Base-by-base conservation (phyloP, 53 echinoderm and acorn worm species). In the Apostichopus leukothele region DNA sequence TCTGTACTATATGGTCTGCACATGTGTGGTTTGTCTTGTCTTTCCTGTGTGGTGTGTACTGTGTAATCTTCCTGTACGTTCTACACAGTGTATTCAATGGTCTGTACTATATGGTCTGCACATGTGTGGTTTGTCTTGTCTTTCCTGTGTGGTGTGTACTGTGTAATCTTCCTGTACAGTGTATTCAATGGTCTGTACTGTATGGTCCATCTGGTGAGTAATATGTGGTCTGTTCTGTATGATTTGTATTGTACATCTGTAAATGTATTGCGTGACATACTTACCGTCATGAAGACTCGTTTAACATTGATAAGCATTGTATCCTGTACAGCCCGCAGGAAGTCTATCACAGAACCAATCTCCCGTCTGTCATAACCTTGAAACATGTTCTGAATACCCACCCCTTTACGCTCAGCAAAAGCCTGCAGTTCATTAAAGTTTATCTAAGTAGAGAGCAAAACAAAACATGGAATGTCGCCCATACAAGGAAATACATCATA, bases 231-330 rank as follows among this genome's bases (percentile, higher is more conserved):
- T 67, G 68, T 67, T 16, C n/a, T 67, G n/a, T 67, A 67, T 67
- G n/a, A 16, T 16, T n/a, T 67, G 68, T 67, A 67, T n/a, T 67
- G n/a, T 67, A 67, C n/a, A n/a, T 23, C 76, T 10, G 10, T 76
- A 22, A 0, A 23, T 76, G n/a, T 18, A 11, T 4, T 39, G 39
- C 39, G 39, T 39, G 39, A 39, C 39, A 39, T 39, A 59, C 96
- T 67, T 77, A 96, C 96, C 92, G 88, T 89, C 11, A 93, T 67
- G 78, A 92, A 97, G 3, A 97, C 83, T 52, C 97, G 88, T 77
- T 97, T 97, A 0, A 97, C 95, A 76, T 97, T 97, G 27, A 97
- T 88, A 1, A 97, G 90, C 13, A 97, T 84, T 3, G 97, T 95
- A 71, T 97, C 95, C 74, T 91, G 90, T 2, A 97, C 86, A 5